These are phyloP conservation scores for Sycophila texana DNA, from an alignment of 2,888 invertebrate species.

Conservation along the genomic window DNA sequence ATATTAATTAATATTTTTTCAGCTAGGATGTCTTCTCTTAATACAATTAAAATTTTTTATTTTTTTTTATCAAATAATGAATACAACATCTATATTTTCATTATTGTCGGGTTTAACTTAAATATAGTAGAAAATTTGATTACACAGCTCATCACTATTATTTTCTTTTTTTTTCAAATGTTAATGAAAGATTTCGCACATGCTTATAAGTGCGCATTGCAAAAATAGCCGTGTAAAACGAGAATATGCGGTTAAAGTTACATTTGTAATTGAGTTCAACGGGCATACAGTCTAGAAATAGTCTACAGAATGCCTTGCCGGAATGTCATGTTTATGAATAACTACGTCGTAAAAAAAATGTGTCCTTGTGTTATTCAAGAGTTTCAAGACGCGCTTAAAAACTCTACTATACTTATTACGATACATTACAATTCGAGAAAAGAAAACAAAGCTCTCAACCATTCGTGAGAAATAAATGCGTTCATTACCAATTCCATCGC, in stretches of 20 bases:
- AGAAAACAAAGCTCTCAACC: conserved; percentile 3
- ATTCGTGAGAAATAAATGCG: neutral
- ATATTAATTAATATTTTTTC: too few species aligned
- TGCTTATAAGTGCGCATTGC: neutral
- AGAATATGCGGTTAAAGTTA: neutral
- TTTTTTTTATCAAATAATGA: too few species aligned
- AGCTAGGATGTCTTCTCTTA: too few species aligned
- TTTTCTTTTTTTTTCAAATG: too few species aligned
- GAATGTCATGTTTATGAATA: conserved; percentile 15
- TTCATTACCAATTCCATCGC: too few species aligned
- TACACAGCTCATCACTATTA: too few species aligned
- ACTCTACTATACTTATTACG: conserved; percentile 17
- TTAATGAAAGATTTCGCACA: too few species aligned
- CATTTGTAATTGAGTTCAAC: conserved; percentile 19
- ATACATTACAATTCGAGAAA: too few species aligned
- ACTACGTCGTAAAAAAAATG: conserved; percentile 11
- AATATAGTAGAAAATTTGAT: too few species aligned
- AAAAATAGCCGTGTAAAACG: neutral
- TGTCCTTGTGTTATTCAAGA: conserved; percentile 23
- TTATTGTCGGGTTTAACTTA: too few species aligned
- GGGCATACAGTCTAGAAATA: conserved; percentile 22
- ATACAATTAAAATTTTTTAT: too few species aligned
- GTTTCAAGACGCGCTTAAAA: conserved; percentile 23
- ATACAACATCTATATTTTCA: too few species aligned
- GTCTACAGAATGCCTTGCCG: conserved; percentile 24